phyloP scores from a whole-genome alignment of 2,797 vertebrate genomes.

The Dendrocincla tyrannina region DNA sequence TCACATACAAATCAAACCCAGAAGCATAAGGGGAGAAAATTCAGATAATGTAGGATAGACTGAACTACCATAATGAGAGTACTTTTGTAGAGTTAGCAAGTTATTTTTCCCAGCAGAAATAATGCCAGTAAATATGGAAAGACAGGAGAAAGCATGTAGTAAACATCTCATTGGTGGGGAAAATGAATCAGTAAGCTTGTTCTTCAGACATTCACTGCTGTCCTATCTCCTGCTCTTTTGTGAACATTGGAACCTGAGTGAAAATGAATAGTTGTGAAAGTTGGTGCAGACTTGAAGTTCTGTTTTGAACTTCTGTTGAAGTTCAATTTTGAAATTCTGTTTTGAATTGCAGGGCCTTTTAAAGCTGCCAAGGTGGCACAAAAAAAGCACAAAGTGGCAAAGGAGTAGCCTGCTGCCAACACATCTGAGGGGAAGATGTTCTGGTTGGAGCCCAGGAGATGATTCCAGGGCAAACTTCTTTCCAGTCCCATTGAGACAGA shows the following conservation, averaged over 20 bases:
- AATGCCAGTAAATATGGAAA: background rate
- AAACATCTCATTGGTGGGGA: background rate
- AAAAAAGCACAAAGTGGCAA: background rate
- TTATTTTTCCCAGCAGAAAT: background rate
- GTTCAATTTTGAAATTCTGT: too few species aligned
- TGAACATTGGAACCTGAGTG: background rate
- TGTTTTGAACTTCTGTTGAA: too few species aligned
- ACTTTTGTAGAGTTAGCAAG: background rate
- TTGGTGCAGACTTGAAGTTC: background rate
- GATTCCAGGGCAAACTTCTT: background rate
- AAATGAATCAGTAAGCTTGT: background rate
- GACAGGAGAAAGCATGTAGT: background rate
- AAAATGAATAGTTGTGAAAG: background rate
- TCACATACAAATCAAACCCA: background rate
- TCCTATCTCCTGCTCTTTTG: background rate
- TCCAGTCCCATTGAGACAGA: background rate
- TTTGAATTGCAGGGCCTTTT: background rate
- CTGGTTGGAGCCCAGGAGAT: background rate
- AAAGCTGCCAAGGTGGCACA: background rate
- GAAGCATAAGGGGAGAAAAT: background rate
- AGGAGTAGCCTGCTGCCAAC: background rate
- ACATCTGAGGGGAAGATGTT: background rate
- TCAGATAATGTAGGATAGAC: background rate
- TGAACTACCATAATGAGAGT: background rate
- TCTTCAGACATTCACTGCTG: background rate